Conservation (phyloP, 2,797 vertebrate species). For the Ctenosaura bakeri region DNA sequence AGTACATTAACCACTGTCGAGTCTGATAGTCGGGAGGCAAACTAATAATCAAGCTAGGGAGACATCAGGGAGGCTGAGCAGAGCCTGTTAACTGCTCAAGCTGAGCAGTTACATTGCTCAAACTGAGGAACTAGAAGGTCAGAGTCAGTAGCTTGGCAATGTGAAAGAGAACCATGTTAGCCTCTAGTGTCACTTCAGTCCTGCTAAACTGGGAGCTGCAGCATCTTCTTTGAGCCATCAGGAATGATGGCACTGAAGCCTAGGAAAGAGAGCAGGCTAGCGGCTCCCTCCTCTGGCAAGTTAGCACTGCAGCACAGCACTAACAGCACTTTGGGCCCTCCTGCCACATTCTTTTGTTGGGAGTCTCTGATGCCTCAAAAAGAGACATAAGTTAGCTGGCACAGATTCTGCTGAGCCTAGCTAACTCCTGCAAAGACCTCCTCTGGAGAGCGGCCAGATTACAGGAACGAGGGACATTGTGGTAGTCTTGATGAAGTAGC, state of each 20-base stretch:
- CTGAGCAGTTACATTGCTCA: background rate
- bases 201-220: background rate
- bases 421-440: background rate
- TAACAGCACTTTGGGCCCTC: background rate
- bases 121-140: background rate
- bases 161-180: background rate
- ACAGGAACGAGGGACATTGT: too few species aligned
- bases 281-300: background rate
- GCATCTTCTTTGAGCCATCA: background rate
- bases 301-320: too few species aligned
- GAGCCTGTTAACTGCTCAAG: background rate
- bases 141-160: background rate
- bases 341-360: background rate
- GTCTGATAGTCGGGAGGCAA: conserved; percentile 5
- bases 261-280: background rate
- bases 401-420: background rate
- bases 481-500: too few species aligned
- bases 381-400: too few species aligned
- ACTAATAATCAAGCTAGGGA: conserved; percentile 11
- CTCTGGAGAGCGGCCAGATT: background rate
- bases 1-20: background rate
- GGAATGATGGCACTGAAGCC: background rate
- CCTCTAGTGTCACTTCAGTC: background rate
- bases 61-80: background rate
- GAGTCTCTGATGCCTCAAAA: background rate